Evolutionary conservation across 2,797 vertebrate genomes (phyloP).

Genomic region (Tapera naevia): DNA sequence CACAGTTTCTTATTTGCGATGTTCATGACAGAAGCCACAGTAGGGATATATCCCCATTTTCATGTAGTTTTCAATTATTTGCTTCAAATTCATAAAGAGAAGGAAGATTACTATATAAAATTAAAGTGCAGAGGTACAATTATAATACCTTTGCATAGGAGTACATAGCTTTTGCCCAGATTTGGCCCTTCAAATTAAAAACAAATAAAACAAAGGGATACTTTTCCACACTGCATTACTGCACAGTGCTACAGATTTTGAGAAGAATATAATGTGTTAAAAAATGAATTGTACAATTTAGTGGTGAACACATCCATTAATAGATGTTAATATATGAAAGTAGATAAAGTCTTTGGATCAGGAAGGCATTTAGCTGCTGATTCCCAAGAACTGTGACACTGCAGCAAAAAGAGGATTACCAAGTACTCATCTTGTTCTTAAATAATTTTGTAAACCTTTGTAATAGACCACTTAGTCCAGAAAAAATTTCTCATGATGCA

Average conservation of each 20-base stretch:
- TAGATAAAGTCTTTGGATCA: neutral
- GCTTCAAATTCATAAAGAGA: neutral
- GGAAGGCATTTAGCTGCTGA: neutral
- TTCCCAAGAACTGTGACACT: neutral
- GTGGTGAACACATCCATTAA: neutral
- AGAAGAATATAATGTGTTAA: neutral
- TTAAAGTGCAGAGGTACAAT: neutral
- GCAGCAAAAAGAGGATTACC: neutral
- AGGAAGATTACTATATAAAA: neutral
- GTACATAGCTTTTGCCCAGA: accelerated
- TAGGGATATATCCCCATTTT: neutral
- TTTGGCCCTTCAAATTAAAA: neutral
- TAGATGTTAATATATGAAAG: neutral
- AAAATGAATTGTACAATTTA: neutral
- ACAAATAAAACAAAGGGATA: neutral
- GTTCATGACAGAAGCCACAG: neutral
- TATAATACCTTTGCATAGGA: neutral
- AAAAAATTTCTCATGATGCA: neutral
- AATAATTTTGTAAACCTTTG: neutral
- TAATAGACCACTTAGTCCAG: neutral
- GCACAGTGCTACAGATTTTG: neutral
- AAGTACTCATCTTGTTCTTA: neutral
- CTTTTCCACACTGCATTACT: neutral
- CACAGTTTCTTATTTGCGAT: neutral
- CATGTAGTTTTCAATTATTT: neutral